phyloP scores from a whole-genome alignment of 2,797 vertebrate genomes.

The Hapalemur alaotrensis region DNA sequence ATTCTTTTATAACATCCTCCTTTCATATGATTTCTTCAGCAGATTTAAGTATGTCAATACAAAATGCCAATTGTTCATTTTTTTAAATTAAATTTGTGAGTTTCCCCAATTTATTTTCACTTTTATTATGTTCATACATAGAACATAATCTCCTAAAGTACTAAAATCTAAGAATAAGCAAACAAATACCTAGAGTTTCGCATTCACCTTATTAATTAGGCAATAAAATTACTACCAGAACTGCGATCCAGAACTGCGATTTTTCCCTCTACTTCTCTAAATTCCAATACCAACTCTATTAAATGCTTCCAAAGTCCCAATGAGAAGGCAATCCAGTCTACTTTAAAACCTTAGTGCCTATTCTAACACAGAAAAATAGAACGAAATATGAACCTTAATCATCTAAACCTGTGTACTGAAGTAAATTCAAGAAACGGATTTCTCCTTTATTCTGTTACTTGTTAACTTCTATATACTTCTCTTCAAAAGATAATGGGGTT shows the following conservation, averaged over 20 bases:
- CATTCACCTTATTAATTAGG: background rate
- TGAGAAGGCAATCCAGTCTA: background rate
- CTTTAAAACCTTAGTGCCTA: background rate
- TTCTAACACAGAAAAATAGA: background rate
- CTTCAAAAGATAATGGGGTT: background rate
- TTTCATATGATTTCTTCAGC: background rate
- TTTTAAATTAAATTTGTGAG: background rate
- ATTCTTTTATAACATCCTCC: background rate
- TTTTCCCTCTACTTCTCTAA: background rate
- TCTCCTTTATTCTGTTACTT: background rate
- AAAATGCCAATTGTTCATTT: background rate
- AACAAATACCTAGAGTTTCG: background rate
- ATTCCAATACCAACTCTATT: background rate
- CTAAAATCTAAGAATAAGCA: background rate
- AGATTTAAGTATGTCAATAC: background rate
- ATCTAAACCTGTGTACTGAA: background rate
- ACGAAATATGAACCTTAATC: background rate
- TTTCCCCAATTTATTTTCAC: background rate
- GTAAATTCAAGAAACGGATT: background rate
- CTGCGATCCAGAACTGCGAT: background rate
- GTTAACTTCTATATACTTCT: background rate
- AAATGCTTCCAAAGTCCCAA: background rate
- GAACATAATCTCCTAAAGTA: background rate
- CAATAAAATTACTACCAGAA: background rate
- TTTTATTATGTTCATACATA: background rate